Base-by-base conservation (phyloP, 37 sponge, comb jelly and placozoan genomes). In the Eunapius fragilis region DNA sequence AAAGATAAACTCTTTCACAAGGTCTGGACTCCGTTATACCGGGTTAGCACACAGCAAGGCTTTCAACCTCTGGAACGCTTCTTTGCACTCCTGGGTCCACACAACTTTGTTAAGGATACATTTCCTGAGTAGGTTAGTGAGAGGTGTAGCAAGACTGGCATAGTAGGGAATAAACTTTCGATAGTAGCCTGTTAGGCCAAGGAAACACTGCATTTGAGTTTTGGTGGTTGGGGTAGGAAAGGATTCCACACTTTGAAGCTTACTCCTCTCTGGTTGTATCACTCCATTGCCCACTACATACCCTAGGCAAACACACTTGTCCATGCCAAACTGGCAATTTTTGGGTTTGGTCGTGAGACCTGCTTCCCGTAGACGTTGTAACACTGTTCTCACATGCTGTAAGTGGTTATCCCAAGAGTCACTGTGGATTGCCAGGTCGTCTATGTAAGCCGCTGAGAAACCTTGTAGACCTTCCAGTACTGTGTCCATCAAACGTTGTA, bases 181-280 rank as follows among this genome's bases (percentile, higher is more conserved):
- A 37, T 89, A 89, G 38, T 84, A 89, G 3, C 90, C 90, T 17
- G 85, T 79, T 10, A 85, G 85, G 23, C 90, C 90, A 25, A 89
- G 81, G 70, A 89, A 89, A 11, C 75, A 68, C 26, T 80, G 72
- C 4, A 84, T 81, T 38, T 83, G 79, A 67, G 68, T 77, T 79
- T 88, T 88, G 38, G 78, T 88, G 13, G 23, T 10, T 68, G 84
- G 89, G 24, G 58, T 37, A 32, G 74, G 75, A 32, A 80, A 80
- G 14, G n/a, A 19, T 25, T 48, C n/a, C 9, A 88, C 70, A 25
- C 84, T 78, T 75, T 83, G 49, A 19, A 88, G 10, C 72, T 88
- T 88, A 28, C 17, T 75, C n/a, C n/a, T n/a, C n/a, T n/a, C n/a
- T n/a, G n/a, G n/a, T n/a, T n/a, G n/a, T n/a, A n/a, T n/a, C n/a